Conservation (phyloP, 2,113 vertebrate species). For the Lagopus muta region DNA sequence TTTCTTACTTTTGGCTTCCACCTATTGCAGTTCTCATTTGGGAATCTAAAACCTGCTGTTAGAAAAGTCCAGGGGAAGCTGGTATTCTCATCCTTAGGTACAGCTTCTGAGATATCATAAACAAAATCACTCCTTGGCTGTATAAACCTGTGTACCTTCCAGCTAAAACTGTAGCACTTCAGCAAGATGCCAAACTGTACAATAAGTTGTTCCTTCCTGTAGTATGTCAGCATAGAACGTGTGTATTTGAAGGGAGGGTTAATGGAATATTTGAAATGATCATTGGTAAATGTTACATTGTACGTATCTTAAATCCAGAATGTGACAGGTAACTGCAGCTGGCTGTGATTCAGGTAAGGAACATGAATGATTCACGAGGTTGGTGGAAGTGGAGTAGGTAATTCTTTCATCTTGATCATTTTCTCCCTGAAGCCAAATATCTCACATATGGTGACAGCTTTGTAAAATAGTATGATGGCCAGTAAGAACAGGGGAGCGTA, state of each 20-base stretch:
- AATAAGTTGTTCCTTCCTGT: background rate
- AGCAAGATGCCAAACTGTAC: background rate
- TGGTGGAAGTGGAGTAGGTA: constrained; percentile 52
- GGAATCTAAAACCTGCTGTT: background rate
- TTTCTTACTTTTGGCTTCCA: background rate
- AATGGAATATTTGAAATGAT: constrained; percentile 33
- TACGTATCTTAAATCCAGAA: background rate
- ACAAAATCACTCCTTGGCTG: background rate
- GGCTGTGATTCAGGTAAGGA: constrained; percentile 42
- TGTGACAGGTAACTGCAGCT: constrained; percentile 26
- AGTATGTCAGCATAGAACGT: background rate
- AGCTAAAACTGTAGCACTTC: background rate
- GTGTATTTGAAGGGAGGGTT: background rate
- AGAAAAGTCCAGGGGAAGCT: background rate
- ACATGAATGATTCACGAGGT: constrained; percentile 61
- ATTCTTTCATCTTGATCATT: constrained; percentile 63
- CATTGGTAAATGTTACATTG: background rate
- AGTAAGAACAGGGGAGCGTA: background rate
- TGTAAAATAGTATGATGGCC: constrained; percentile 45
- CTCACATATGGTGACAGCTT: constrained; percentile 23
- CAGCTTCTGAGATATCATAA: background rate
- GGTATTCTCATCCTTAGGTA: background rate
- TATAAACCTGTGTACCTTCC: background rate
- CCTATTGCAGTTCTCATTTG: background rate
- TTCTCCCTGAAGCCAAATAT: constrained; percentile 45